Conservation (phyloP, 1,140 invertebrate genomes). For the Helicoverpa zea region DNA sequence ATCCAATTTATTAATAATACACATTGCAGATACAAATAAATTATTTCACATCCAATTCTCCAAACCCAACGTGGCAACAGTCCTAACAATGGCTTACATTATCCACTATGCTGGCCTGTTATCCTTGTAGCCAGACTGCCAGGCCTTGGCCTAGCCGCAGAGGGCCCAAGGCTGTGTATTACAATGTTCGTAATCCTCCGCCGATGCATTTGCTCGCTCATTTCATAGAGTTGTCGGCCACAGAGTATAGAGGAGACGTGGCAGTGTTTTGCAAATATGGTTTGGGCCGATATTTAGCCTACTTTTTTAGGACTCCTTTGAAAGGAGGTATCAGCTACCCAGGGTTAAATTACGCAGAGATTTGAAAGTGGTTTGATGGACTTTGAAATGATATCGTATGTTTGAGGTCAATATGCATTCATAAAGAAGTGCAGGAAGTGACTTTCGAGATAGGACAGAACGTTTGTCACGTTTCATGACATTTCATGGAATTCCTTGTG, state of each 20-base stretch:
- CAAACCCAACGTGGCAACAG: neutral
- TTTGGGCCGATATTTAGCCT: neutral
- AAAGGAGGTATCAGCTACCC: too few species aligned
- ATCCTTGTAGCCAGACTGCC: constrained; percentile 43
- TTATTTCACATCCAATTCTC: neutral
- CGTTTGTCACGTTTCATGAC: too few species aligned
- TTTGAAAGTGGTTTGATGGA: too few species aligned
- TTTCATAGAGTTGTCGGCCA: constrained; percentile 42
- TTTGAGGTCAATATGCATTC: too few species aligned
- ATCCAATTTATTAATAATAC: neutral
- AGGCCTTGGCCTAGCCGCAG: constrained; percentile 47
- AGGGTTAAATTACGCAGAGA: too few species aligned
- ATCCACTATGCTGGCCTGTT: constrained; percentile 32
- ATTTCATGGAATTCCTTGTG: too few species aligned
- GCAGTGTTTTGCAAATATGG: neutral
- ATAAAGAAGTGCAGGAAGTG: too few species aligned
- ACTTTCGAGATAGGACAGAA: too few species aligned
- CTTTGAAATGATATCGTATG: too few species aligned
- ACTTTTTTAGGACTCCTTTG: neutral
- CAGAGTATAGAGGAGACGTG: constrained; percentile 2
- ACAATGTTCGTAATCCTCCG: constrained; percentile 43
- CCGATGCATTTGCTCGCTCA: constrained; percentile 47
- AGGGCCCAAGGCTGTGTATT: constrained; percentile 48
- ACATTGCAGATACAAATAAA: neutral
- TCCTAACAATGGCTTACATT: constrained; percentile 9